These are phyloP conservation scores for Todiramphus chloris DNA, from an alignment of 2,113 vertebrate genomes.

Conservation along the genomic window DNA sequence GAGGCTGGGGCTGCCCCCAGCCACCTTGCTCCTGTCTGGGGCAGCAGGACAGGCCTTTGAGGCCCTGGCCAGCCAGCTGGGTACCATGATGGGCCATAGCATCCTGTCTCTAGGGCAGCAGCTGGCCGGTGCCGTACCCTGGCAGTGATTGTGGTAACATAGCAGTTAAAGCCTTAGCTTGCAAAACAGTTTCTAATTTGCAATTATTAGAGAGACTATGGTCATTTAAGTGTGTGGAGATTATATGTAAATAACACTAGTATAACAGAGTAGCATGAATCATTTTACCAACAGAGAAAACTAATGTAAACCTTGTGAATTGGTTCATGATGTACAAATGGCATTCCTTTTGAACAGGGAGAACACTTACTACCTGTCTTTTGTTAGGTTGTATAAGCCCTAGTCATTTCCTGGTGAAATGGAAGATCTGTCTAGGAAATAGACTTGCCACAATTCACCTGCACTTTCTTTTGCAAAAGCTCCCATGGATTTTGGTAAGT, in stretches of 20 bases:
- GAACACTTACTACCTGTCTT: not conserved
- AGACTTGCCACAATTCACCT: not conserved
- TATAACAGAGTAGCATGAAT: not conserved
- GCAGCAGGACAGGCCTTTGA: accelerated
- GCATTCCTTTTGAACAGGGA: not conserved
- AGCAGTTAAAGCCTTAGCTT: not conserved
- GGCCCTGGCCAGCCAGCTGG: accelerated
- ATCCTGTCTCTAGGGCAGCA: not conserved
- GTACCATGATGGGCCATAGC: not conserved
- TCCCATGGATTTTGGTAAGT: not conserved
- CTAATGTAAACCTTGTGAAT: not conserved
- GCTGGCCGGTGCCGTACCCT: accelerated
- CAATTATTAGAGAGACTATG: not conserved
- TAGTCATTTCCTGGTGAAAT: not conserved
- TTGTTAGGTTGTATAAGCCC: not conserved
- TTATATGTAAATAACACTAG: not conserved
- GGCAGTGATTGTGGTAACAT: not conserved
- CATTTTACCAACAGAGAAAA: not conserved
- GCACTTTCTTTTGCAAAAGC: not conserved
- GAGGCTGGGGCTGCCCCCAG: no score
- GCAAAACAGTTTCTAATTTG: not conserved
- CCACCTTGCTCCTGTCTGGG: not conserved
- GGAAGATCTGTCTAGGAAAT: not conserved
- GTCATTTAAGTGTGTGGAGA: not conserved
- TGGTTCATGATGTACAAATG: not conserved